Base-by-base conservation (phyloP, 2,113 vertebrate species). In the Probosciger aterrimus region DNA sequence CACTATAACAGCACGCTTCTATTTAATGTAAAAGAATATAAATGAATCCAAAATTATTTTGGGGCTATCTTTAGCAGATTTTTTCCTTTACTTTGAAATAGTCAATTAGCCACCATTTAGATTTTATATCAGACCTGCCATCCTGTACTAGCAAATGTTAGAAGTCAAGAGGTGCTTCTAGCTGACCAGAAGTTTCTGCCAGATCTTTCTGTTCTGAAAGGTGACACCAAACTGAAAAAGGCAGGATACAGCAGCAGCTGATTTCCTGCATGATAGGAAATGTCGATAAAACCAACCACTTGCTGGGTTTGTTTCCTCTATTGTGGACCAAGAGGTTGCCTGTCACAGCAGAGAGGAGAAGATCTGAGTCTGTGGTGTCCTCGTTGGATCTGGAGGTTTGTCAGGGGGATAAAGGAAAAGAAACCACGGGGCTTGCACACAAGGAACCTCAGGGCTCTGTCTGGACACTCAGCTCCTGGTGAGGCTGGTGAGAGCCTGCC, bases 41-140 rank as follows among this genome's bases (percentile, higher is more conserved):
- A 91, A 70, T 57, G 3, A 91, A 76, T 86, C 63, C 52, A 71
- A 49, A 89, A 86, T 57, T 68, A 76, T 53, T 84, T 67, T 59
- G 57, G 18, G 37, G 27, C 86, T 57, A 80, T 67, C 57, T 80
- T 80, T 35, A 80, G 73, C 24, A 77, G 52, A 31, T 63, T 68
- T 80, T 63, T 80, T 57, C 50, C 19, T 80, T 76, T 80, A 24
- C 68, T 96, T 89, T 96, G 88, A 79, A 83, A 43, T 20, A 75
- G 68, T 62, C 77, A 52, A 31, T 91, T 86, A 80, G 43, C 44
- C 10, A 37, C 33, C 47, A 19, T 73, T 60, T 73, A 44, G 14
- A 44, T n/a, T 67, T 67, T 41, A 2, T 35, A 30, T 39, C 59
- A 46, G 43, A 76, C 13, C n/a, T 77, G 43, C 39, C 47, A 35